Evolutionary conservation across 1,140 invertebrate species (phyloP), one percentile per base, ranked within the genome.

Genomic region (Cotesia chilonis): DNA sequence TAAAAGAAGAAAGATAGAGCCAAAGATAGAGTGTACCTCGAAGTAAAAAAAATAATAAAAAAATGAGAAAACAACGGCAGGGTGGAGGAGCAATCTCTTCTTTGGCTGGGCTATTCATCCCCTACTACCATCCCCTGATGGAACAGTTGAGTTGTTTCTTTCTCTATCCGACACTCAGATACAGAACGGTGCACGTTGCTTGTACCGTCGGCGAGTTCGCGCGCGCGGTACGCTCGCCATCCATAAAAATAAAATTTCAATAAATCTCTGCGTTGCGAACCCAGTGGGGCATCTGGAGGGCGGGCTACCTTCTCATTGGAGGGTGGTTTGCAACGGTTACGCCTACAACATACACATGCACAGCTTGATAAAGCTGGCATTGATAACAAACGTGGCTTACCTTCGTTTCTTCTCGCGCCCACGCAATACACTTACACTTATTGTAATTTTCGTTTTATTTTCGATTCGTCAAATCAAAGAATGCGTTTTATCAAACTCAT

Each of bases 221-320:
- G 54, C 71, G 74, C 74, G 67, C 73, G 76, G 77, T 79, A 77
- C 80, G 79, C 78, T 80, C 82, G 75, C 77, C 83, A 80, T 83
- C 82, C 85, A 86, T 86, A 87, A 87, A 87, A 87, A 87, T 87
- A 87, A 87, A 87, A 86, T 86, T 87, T 87, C 86, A 87, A 87
- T 87, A 87, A 87, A 87, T 87, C 85, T 86, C 84, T 73, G 65
- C 77, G 75, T 61, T 57, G 77, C 72, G 75, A 77, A 80, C 73
- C 79, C 79, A 81, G 83, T 80, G 80, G 81, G 81, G 80, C 74
- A 80, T 80, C 70, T 71, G 70, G 77, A 79, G 83, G 83, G 82
- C 80, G 81, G 81, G 80, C 78, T 77, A 76, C 76, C 75, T 78
- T 74, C 80, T 81, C 79, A 85, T 85, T 85, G 84, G 84, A 77